phyloP scores from a whole-genome alignment of 2,113 vertebrate genomes.

The Myotis lucifugus region DNA sequence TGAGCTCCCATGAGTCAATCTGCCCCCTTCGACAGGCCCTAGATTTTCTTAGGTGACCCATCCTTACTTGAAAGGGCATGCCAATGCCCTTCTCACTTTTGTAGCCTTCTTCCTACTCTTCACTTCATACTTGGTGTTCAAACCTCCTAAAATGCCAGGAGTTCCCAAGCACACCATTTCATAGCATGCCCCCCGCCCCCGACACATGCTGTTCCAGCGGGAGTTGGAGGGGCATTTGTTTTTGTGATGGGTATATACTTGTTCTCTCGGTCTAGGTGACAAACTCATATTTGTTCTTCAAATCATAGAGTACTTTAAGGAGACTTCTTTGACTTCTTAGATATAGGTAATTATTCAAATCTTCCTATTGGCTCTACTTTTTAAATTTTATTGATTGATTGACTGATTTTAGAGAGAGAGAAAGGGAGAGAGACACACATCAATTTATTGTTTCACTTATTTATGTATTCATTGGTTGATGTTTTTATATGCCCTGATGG shows the following conservation, averaged over 20 bases:
- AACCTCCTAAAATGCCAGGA: background rate
- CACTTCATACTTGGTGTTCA: background rate
- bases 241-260: background rate
- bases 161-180: background rate
- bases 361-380: background rate
- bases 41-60: background rate
- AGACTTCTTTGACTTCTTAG: background rate
- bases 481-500: background rate
- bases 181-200: rapidly evolving
- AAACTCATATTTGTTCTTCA: background rate
- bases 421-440: background rate
- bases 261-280: background rate
- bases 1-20: rapidly evolving
- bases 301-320: background rate
- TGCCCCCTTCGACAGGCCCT: rapidly evolving
- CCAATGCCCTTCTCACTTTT: background rate
- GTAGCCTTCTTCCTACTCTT: background rate
- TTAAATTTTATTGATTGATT: too few species aligned
- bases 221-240: background rate
- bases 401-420: background rate
- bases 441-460: too few species aligned
- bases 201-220: rapidly evolving
- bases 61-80: background rate
- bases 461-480: background rate
- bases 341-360: background rate